A percentile compares a stretch with the other conserved stretches of the same genome.
Conservation (phyloP, 35 echinoderm and acorn worm species). For the Apostichopus parvimensis region DNA sequence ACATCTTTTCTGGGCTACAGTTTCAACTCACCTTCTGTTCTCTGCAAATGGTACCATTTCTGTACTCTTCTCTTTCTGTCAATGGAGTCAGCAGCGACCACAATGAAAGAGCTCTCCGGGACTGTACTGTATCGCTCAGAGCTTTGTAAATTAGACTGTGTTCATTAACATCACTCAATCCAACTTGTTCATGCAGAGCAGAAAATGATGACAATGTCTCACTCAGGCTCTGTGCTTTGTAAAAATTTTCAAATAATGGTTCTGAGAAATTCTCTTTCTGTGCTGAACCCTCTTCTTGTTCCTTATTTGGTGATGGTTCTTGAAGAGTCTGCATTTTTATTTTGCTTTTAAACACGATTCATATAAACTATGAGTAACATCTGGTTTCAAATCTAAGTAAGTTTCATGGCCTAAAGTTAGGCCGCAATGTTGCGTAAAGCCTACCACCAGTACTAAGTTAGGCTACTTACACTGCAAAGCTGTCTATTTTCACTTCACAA, state of each 20-base stretch:
- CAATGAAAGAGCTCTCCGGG: slow-evolving; percentile 10
- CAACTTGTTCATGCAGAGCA: slow-evolving; percentile 16
- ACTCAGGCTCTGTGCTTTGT: slow-evolving; percentile 20
- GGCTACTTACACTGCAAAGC: no score
- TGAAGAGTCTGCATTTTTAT: background rate
- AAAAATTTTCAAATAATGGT: slow-evolving; percentile 1
- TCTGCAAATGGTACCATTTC: slow-evolving; percentile 9
- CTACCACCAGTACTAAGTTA: no score
- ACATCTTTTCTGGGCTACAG: background rate
- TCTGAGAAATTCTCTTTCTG: slow-evolving; percentile 39
- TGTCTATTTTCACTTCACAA: no score
- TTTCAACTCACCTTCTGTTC: slow-evolving; percentile 12
- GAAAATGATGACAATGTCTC: slow-evolving; percentile 5
- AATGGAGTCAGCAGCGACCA: slow-evolving; percentile 27
- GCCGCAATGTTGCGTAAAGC: no score
- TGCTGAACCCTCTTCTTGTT: background rate
- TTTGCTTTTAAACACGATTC: no score
- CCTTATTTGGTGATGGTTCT: background rate
- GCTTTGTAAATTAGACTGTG: background rate
- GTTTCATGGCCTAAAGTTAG: no score
- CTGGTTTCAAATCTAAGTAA: no score
- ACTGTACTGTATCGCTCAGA: slow-evolving; percentile 10
- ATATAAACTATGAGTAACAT: no score
- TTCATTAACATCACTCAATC: background rate
- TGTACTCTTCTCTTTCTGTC: slow-evolving; percentile 28